These are phyloP conservation scores for Callosobruchus maculatus DNA, from an alignment of 2,888 invertebrate species.

Conservation along the genomic window DNA sequence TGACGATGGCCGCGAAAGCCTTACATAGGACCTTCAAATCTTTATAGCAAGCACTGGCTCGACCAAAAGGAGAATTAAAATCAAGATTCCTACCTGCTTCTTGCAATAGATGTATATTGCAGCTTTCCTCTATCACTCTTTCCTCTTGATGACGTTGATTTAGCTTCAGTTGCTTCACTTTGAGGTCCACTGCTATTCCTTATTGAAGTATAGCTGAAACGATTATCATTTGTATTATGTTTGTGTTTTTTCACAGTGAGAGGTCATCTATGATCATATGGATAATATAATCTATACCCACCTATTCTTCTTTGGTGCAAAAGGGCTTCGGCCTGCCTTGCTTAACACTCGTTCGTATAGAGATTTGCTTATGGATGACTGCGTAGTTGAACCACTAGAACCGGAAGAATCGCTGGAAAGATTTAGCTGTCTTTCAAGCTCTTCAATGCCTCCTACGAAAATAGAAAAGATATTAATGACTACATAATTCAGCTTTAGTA, in stretches of 20 bases:
- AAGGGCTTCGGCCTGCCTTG: conserved; percentile 34
- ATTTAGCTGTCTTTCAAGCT: conserved; percentile 73
- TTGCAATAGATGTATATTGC: conserved; percentile 43
- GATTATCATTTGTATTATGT: no score
- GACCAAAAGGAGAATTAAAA: no score
- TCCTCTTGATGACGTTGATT: conserved; percentile 33
- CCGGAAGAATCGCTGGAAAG: conserved; percentile 29
- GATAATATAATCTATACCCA: no score
- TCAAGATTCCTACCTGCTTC: conserved; percentile 35
- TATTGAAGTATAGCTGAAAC: conserved; percentile 50
- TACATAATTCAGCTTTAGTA: no score
- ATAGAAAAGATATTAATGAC: conserved; percentile 5
- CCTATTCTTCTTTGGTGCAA: conserved; percentile 41
- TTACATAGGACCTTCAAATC: no score
- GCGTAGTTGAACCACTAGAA: conserved; percentile 53
- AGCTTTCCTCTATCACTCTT: conserved; percentile 49
- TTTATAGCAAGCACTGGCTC: no score
- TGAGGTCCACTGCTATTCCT: conserved; percentile 61
- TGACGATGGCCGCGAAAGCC: no score
- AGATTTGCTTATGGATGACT: conserved; percentile 68
- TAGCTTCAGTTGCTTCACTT: conserved; percentile 45
- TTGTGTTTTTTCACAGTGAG: no score
- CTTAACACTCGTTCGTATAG: conserved; percentile 72
- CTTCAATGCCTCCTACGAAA: conserved; percentile 81
- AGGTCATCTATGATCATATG: no score